Evolutionary conservation across 2,797 vertebrate genomes (phyloP).

Genomic region (Enteromius unitaeniatus): DNA sequence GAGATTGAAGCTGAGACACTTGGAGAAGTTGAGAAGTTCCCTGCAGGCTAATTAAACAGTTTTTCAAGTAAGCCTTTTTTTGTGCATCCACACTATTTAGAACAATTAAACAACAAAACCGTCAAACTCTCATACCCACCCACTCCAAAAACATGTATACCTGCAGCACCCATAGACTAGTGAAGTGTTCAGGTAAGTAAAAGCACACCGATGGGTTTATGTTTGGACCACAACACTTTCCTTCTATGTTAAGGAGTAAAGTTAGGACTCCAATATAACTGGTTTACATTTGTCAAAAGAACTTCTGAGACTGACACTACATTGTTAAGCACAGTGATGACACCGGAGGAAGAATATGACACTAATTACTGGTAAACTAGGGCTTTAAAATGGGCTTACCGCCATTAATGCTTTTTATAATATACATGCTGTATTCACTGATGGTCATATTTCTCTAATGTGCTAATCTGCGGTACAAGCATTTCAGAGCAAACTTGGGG

Average conservation of each 20-base stretch:
- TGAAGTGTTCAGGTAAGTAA: slow-evolving; percentile 12
- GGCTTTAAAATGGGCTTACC: slow-evolving; percentile 12
- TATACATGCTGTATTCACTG: slow-evolving; percentile 36
- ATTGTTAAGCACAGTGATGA: slow-evolving; percentile 36
- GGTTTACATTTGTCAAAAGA: slow-evolving; percentile 28
- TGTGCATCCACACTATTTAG: slow-evolving; percentile 16
- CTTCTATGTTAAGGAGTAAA: slow-evolving; percentile 21
- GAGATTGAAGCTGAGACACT: slow-evolving; percentile 31
- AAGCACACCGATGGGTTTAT: slow-evolving; percentile 3
- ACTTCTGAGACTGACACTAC: slow-evolving; percentile 21
- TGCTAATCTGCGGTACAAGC: slow-evolving; percentile 31
- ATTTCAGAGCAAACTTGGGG: slow-evolving; percentile 26
- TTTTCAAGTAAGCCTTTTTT: slow-evolving; percentile 44
- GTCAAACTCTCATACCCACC: slow-evolving; percentile 14
- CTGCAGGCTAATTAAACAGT: slow-evolving; percentile 16
- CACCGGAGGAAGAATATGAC: slow-evolving; percentile 9
- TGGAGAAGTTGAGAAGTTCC: slow-evolving; percentile 37
- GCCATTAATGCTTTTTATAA: neutral
- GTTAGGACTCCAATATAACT: slow-evolving; percentile 1
- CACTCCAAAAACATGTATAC: neutral
- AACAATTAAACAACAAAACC: slow-evolving; percentile 24
- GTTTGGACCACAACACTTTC: slow-evolving; percentile 32
- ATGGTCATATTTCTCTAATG: neutral
- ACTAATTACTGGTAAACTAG: slow-evolving; percentile 18
- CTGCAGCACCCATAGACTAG: slow-evolving; percentile 4